These are phyloP conservation scores for Diadophis punctatus DNA, from an alignment of 2,113 vertebrate species.

Conservation along the genomic window DNA sequence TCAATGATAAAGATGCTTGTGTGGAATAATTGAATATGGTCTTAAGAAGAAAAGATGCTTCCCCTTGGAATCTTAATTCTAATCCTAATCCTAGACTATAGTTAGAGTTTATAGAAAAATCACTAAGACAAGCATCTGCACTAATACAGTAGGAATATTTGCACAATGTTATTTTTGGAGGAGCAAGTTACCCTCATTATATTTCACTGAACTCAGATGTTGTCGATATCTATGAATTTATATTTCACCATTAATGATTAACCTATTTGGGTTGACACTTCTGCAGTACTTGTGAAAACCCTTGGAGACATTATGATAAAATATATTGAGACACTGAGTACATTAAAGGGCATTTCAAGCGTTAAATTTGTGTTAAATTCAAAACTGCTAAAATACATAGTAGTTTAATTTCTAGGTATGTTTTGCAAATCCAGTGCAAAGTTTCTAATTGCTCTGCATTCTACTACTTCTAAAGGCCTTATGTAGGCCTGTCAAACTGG, in stretches of 20 bases:
- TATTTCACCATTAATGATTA: not conserved
- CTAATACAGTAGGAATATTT: not conserved
- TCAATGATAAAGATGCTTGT: not conserved
- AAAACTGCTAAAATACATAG: not conserved
- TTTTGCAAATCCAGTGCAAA: not conserved
- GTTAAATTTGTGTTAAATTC: not conserved
- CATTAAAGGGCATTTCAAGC: no score
- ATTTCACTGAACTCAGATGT: not conserved
- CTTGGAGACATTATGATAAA: not conserved
- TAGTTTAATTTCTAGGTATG: not conserved
- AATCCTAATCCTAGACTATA: not conserved
- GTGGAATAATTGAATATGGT: not conserved
- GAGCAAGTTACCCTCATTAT: not conserved
- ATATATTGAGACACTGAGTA: not conserved
- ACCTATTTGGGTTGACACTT: not conserved
- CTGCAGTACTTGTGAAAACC: not conserved
- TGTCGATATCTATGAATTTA: not conserved
- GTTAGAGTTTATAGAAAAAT: not conserved
- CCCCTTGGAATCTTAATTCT: not conserved
- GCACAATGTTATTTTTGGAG: not conserved
- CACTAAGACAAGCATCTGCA: no score
- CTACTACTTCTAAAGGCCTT: not conserved
- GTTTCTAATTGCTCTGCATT: not conserved
- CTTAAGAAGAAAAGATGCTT: not conserved
- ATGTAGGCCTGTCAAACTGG: no score